phyloP scores from a whole-genome alignment of 2,888 invertebrate genomes.

The Brenthis hecate region DNA sequence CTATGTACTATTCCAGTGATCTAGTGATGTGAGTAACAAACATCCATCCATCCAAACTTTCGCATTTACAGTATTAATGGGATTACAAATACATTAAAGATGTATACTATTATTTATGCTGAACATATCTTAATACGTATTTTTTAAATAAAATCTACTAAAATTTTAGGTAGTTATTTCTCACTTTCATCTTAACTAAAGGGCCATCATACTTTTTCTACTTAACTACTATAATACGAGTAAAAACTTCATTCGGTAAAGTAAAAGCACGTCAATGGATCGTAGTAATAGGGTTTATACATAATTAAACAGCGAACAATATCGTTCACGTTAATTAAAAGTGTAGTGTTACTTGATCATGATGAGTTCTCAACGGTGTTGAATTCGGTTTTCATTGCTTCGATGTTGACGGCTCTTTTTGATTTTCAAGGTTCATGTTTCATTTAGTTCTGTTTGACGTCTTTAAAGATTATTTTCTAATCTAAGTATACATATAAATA shows the following conservation, averaged over 20 bases:
- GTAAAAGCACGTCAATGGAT: slow-evolving; percentile 6
- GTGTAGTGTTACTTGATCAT: slow-evolving; percentile 38
- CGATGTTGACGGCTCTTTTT: slow-evolving; percentile 23
- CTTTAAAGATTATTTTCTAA: background rate
- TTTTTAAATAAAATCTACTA: too few relatives aligned
- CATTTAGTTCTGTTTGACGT: slow-evolving; percentile 13
- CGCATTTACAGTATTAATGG: too few relatives aligned
- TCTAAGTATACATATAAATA: too few relatives aligned
- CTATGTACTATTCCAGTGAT: too few relatives aligned
- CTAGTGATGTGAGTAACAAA: too few relatives aligned
- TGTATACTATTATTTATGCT: too few relatives aligned
- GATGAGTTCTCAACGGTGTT: slow-evolving; percentile 37
- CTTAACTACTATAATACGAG: background rate
- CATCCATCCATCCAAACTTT: too few relatives aligned
- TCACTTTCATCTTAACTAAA: too few relatives aligned
- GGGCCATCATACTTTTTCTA: background rate
- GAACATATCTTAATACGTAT: too few relatives aligned
- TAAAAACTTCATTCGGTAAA: slow-evolving; percentile 4
- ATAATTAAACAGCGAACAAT: slow-evolving; percentile 45
- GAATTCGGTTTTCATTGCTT: slow-evolving; percentile 29
- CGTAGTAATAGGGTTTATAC: slow-evolving; percentile 29
- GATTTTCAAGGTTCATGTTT: slow-evolving; percentile 12
- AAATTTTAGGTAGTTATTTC: too few relatives aligned
- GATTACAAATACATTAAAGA: too few relatives aligned
- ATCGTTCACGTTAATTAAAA: slow-evolving; percentile 54